A percentile compares a stretch with the other conserved stretches of the same genome.
These are phyloP conservation scores for Tenrec ecaudatus DNA, from an alignment of 2,113 vertebrate genomes.

Conservation along the genomic window DNA sequence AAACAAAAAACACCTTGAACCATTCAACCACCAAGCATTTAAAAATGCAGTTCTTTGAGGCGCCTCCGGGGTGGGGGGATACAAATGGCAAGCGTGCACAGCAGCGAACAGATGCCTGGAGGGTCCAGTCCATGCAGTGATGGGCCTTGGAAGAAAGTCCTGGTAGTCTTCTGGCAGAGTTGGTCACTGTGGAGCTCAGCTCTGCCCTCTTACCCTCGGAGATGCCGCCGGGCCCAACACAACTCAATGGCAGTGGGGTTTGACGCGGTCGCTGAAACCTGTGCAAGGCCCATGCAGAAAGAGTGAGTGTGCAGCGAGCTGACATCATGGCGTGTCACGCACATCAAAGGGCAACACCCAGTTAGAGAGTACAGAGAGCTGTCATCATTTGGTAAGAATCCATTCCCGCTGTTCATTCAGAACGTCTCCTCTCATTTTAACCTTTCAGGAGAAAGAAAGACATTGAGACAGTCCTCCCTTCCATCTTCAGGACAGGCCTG, in stretches of 20 bases:
- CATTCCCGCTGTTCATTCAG: constrained; percentile 9
- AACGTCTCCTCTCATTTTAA: constrained; percentile 62
- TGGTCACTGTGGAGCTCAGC: not conserved
- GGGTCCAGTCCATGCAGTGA: not conserved
- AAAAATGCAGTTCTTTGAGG: not conserved
- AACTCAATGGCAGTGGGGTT: not conserved
- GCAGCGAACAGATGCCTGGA: not conserved
- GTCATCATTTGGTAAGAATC: constrained; percentile 52
- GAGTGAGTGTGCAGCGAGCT: not conserved
- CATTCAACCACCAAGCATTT: not conserved
- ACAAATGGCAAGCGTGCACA: not conserved
- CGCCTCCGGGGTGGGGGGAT: not conserved
- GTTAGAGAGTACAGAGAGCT: not conserved
- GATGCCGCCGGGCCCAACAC: not conserved
- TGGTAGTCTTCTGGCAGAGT: not conserved
- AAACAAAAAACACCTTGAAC: not conserved
- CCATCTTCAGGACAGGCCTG: constrained; percentile 53
- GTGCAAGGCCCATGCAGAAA: not conserved
- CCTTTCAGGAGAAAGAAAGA: constrained; percentile 61
- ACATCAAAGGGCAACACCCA: not conserved
- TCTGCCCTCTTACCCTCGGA: not conserved
- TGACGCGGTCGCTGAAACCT: not conserved
- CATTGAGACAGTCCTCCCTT: constrained; percentile 69
- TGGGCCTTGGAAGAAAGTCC: not conserved
- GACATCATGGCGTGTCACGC: not conserved